These are phyloP conservation scores for Oncorhynchus gorbuscha DNA, from an alignment of 2,113 vertebrate species.

Conservation along the genomic window DNA sequence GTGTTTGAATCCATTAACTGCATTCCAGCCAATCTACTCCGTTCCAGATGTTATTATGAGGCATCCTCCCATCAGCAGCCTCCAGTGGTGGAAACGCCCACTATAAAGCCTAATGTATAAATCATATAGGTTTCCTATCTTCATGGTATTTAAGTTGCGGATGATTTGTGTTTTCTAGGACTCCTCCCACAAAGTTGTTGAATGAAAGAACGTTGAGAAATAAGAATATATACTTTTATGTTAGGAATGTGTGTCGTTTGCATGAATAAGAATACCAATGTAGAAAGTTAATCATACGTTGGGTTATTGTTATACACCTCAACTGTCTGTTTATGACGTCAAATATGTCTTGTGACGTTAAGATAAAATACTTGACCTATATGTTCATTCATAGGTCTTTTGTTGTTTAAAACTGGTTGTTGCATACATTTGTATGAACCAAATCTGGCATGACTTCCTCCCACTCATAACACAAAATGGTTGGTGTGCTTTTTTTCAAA, in stretches of 20 bases:
- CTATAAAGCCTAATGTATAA: too few species aligned
- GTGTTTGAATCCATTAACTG: too few species aligned
- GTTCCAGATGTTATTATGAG: too few species aligned
- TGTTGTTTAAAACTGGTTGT: not conserved
- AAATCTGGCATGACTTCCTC: not conserved
- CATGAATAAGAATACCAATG: conserved; percentile 17
- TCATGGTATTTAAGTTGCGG: too few species aligned
- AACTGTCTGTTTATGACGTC: not conserved
- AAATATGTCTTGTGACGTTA: too few species aligned
- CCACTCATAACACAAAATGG: not conserved
- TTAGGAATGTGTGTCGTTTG: conserved; percentile 26
- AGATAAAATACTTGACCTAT: not conserved
- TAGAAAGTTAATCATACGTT: not conserved
- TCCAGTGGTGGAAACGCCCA: too few species aligned
- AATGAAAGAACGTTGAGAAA: not conserved
- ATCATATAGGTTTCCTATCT: too few species aligned
- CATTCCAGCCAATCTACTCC: too few species aligned
- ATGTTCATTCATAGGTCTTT: too few species aligned
- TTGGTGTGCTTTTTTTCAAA: not conserved
- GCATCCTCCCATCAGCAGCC: too few species aligned
- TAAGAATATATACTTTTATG: not conserved
- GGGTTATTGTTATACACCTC: not conserved
- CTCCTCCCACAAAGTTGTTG: not conserved
- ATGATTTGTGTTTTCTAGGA: not conserved
- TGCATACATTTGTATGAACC: not conserved